phyloP scores from a whole-genome alignment of 2,113 vertebrate genomes.

The Aythya baeri region DNA sequence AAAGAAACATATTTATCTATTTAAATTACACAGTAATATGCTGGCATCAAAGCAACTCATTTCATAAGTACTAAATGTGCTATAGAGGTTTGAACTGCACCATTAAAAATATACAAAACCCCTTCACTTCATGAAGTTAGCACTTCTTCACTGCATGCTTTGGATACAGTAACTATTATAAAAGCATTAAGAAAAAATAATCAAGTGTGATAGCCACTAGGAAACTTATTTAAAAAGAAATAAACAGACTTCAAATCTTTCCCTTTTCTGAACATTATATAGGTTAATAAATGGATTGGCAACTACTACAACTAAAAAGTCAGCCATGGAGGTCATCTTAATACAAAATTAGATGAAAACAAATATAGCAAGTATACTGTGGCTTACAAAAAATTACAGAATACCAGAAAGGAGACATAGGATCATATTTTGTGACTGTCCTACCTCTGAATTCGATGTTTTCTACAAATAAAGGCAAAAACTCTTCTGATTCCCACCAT shows the following conservation, averaged over 20 bases:
- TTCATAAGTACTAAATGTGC: background rate
- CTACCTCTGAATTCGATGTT: constrained; percentile 92
- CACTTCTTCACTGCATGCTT: background rate
- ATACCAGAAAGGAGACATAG: background rate
- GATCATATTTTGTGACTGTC: background rate
- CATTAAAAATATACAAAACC: background rate
- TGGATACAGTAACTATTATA: background rate
- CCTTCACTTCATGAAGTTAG: background rate
- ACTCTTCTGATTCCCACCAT: constrained; percentile 92
- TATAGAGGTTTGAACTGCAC: background rate
- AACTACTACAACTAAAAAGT: background rate
- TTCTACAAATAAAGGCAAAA: constrained; percentile 92
- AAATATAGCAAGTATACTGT: background rate
- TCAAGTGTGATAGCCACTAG: background rate
- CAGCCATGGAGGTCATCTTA: background rate
- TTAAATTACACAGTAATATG: background rate
- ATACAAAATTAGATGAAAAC: background rate
- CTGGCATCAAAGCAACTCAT: background rate
- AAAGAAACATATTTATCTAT: background rate
- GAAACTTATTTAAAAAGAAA: background rate
- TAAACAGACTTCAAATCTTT: background rate
- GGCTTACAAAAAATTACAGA: background rate
- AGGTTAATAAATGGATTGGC: background rate
- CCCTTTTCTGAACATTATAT: background rate
- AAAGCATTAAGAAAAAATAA: background rate